A percentile compares a stretch with the other conserved stretches of the same genome.
phyloP scores from a whole-genome alignment of 2,888 invertebrate species.

The Platycnemis pennipes region DNA sequence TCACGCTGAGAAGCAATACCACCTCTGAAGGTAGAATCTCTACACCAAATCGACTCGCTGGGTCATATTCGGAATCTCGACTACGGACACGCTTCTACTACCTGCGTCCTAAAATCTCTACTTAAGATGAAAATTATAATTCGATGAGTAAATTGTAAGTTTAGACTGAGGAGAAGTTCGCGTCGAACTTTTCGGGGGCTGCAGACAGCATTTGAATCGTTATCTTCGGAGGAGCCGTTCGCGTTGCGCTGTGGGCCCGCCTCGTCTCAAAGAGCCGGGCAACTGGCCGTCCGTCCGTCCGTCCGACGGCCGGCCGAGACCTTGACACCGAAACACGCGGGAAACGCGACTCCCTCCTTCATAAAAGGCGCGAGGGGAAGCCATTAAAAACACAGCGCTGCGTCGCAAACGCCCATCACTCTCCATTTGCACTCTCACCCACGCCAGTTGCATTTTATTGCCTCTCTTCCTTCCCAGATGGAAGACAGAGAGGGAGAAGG shows the following conservation, averaged over 20 bases:
- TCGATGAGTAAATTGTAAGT: too few relatives aligned
- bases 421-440: not conserved
- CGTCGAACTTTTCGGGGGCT: too few relatives aligned
- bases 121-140: too few relatives aligned
- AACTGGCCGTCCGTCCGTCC: not conserved
- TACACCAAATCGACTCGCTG: too few relatives aligned
- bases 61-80: too few relatives aligned
- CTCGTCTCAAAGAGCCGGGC: not conserved
- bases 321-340: not conserved
- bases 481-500: too few relatives aligned
- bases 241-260: not conserved
- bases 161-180: too few relatives aligned
- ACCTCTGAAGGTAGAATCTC: too few relatives aligned
- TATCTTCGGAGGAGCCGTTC: not conserved
- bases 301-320: not conserved
- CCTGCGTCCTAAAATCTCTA: too few relatives aligned
- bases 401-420: not conserved
- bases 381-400: not conserved
- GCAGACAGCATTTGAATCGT: too few relatives aligned
- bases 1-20: too few relatives aligned
- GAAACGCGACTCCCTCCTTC: not conserved
- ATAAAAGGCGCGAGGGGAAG: not conserved
- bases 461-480: not conserved
- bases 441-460: not conserved
- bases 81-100: too few relatives aligned